Evolutionary conservation across 2,113 vertebrate species (phyloP).

Genomic region (Myiagra hebetior): DNA sequence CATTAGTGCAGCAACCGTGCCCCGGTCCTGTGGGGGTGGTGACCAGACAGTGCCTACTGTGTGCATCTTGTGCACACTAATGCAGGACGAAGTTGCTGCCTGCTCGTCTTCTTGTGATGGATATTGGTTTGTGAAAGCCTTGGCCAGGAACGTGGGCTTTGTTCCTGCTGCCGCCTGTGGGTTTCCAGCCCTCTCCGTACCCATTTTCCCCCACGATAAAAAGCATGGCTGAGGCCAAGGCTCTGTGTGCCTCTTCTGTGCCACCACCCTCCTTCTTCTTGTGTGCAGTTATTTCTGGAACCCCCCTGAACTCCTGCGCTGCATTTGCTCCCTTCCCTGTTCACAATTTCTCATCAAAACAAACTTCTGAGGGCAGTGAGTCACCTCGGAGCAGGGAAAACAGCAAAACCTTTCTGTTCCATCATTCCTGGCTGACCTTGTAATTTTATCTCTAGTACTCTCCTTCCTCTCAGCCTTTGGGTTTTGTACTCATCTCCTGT

Average conservation of each 20-base stretch:
- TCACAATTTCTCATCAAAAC: neutral
- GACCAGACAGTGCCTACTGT: neutral
- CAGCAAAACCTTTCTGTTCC: neutral
- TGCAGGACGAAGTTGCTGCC: neutral
- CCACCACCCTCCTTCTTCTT: neutral
- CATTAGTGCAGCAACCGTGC: neutral
- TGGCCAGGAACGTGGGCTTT: fast-evolving
- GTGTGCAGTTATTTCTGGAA: fast-evolving
- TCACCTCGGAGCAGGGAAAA: fast-evolving
- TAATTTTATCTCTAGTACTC: neutral
- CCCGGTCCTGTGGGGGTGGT: neutral
- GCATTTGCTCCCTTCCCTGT: neutral
- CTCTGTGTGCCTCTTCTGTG: neutral
- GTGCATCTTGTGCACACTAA: fast-evolving
- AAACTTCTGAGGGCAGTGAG: neutral
- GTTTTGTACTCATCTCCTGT: neutral
- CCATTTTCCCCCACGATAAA: neutral
- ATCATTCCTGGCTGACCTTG: neutral
- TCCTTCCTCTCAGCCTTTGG: neutral
- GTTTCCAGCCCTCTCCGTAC: neutral
- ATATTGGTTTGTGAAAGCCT: neutral
- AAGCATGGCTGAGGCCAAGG: neutral
- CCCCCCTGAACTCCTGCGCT: neutral
- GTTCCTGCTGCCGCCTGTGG: neutral
- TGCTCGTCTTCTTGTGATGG: fast-evolving